These are phyloP conservation scores for Hormaphis cornu DNA, from an alignment of 1,140 invertebrate genomes.

Conservation along the genomic window DNA sequence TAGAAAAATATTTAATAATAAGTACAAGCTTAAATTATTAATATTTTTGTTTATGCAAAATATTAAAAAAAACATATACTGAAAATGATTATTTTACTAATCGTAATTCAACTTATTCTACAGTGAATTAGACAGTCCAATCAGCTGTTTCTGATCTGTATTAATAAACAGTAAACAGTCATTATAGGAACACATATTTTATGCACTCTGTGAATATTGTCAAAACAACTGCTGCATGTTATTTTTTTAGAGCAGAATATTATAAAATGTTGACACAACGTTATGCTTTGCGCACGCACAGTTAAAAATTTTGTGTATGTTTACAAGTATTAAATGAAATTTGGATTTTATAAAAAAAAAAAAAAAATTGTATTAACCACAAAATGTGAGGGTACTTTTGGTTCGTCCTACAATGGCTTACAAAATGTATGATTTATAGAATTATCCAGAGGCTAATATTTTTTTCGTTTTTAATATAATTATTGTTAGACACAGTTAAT, in stretches of 20 bases:
- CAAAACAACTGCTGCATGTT: conserved; percentile 7
- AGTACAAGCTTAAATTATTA: background rate
- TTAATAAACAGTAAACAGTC: conserved; percentile 6
- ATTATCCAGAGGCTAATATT: no score
- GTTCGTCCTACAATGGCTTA: no score
- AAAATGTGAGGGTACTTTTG: background rate
- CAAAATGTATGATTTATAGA: no score
- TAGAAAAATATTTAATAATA: background rate
- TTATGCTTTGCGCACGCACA: background rate
- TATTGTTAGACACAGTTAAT: background rate
- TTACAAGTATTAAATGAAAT: background rate
- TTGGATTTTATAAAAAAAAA: background rate
- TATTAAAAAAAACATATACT: background rate
- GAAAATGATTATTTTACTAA: background rate
- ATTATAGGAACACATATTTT: conserved; percentile 1
- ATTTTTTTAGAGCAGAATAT: conserved; percentile 2
- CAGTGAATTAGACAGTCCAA: background rate
- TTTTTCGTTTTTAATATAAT: background rate
- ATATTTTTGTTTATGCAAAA: conserved; percentile 2
- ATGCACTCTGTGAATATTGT: background rate
- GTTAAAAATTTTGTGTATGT: background rate
- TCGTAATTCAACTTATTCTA: conserved; percentile 1
- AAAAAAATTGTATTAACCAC: background rate
- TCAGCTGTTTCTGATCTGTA: conserved; percentile 14
- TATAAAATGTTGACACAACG: background rate